Evolutionary conservation across 1,140 invertebrate genomes (phyloP), one percentile per base, ranked within the genome.

Genomic region (Sesamia nonagrioides): DNA sequence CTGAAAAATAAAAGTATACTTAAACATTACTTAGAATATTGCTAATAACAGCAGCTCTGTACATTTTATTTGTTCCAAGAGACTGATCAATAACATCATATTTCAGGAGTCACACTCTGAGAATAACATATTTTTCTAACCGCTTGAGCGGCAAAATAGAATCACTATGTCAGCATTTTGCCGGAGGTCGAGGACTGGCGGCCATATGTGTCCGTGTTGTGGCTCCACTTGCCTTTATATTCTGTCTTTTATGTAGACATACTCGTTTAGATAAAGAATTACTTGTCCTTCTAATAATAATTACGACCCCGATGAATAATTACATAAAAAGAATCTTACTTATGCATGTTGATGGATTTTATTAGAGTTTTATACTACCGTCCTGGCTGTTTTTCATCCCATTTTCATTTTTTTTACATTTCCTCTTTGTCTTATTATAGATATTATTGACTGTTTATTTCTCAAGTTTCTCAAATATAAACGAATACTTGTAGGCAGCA

Each of bases 51-150:
- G 5, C n/a, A 7, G 17, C 37, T 15, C 35, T 17, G 37, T 42
- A 60, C 33, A 35, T 60, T 60, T 27, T 69, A 73, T 58, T 73
- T 73, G 37, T 73, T 18, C 17, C 33, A 48, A 17, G 40, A 45
- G 37, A 42, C 48, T 6, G 71, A 78, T 82, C 77, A 78, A 82
- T 79, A 79, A 58, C 37, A 74, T 77, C 33, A 73, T 78, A 81
- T 81, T 81, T 76, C 54, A 60, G 77, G 72, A 45, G 76, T 68
- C 74, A 75, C 56, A 79, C 50, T 78, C 60, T 35, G 72, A 82
- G 79, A 82, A 86, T 81, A 89, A 86, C 84, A 87, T 86, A 84
- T 85, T 84, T 87, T 86, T 82, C 78, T 71, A 60, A 73, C 79
- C 77, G 83, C 81, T 82, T 82, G 60, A 45, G 68, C 77, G 50